phyloP scores from a whole-genome alignment of 2,113 vertebrate species.

The Columbina picui region DNA sequence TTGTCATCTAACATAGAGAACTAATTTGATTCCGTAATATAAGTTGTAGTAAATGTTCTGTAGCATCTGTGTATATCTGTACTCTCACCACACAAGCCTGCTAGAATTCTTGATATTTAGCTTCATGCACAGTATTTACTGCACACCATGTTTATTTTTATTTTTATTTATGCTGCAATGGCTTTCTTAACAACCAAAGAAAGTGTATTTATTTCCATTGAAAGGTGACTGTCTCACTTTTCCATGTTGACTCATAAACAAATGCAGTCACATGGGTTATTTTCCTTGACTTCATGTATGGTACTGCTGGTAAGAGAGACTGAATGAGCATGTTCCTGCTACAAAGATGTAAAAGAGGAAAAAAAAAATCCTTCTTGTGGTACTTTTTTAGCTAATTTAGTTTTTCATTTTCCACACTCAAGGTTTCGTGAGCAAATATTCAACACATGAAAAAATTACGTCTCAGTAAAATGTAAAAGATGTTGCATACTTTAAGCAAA shows the following conservation, averaged over 20 bases:
- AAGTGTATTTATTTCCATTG: not conserved
- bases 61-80: not conserved
- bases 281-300: not conserved
- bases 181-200: not conserved
- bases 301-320: not conserved
- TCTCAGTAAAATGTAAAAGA: not conserved
- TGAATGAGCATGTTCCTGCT: not conserved
- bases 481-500: not conserved
- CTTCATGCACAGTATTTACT: not conserved
- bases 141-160: not conserved
- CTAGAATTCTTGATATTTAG: not conserved
- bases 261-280: not conserved
- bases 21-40: not conserved
- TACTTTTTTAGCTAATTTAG: not conserved
- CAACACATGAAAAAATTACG: not conserved
- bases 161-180: not conserved
- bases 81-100: not conserved
- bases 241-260: not conserved
- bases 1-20: not conserved
- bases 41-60: not conserved
- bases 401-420: not conserved
- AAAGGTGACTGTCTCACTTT: not conserved
- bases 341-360: not conserved
- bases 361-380: not conserved
- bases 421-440: not conserved